Conservation (phyloP, 2,888 invertebrate genomes). For the Caenorhabditis becei region DNA sequence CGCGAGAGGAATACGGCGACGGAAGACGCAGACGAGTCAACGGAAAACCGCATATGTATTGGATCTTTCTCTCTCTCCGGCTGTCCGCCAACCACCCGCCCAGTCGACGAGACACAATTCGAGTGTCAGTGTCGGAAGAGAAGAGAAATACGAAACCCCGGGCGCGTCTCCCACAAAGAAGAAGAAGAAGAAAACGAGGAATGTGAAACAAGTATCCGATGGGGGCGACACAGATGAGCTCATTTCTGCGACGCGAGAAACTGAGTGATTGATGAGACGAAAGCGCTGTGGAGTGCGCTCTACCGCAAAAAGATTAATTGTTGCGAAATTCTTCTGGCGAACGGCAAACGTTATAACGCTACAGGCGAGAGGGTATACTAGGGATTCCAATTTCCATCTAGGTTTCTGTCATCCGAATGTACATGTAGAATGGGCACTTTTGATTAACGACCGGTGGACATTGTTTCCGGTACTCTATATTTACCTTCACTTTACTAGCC, state of each 20-base stretch:
- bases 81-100: conserved; percentile 30
- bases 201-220: conserved; percentile 56
- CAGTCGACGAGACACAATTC: conserved; percentile 22
- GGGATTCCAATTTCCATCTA: too few relatives aligned
- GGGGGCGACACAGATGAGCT: conserved; percentile 50
- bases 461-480: too few relatives aligned
- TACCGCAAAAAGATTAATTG: conserved; percentile 23
- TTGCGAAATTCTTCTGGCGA: conserved; percentile 16
- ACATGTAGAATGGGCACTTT: too few relatives aligned
- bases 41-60: conserved; percentile 61
- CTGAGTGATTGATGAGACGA: conserved; percentile 50
- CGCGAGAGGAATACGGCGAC: conserved; percentile 9
- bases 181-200: conserved; percentile 35
- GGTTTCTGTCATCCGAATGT: too few relatives aligned
- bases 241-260: conserved; percentile 31
- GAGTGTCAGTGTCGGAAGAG: conserved; percentile 37
- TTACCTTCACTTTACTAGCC: too few relatives aligned
- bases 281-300: conserved; percentile 8
- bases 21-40: conserved; percentile 38
- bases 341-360: background rate
- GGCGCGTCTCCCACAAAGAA: conserved; percentile 19
- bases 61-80: conserved; percentile 25
- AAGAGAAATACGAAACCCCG: conserved; percentile 54
- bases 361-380: too few relatives aligned
- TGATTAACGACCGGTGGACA: too few relatives aligned